phyloP scores from a whole-genome alignment of 1,140 invertebrate genomes.

The Rhyacophila brunnea region DNA sequence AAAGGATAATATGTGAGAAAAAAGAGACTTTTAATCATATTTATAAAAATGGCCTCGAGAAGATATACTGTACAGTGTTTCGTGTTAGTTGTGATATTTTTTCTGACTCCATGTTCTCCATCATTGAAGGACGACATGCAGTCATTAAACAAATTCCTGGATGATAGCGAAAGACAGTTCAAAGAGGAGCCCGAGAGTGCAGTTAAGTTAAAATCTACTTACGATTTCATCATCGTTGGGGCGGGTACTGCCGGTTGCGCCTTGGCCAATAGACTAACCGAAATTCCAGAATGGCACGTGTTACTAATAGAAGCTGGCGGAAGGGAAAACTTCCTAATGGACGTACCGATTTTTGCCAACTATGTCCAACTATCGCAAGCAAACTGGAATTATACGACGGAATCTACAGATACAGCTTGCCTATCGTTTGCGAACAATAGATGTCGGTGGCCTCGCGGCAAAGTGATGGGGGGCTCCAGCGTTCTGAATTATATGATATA shows the following conservation, averaged over 20 bases:
- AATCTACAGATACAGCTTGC: conserved; percentile 55
- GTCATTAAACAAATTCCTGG: conserved; percentile 10
- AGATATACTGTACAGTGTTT: not conserved
- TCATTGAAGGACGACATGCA: not conserved
- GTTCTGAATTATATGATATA: conserved; percentile 91
- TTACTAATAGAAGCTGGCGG: conserved; percentile 69
- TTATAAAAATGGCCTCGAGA: too few relatives aligned
- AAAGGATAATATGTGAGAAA: too few relatives aligned
- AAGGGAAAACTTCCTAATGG: conserved; percentile 62
- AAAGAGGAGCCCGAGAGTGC: conserved; percentile 43
- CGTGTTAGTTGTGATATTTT: not conserved
- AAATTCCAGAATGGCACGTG: conserved; percentile 51
- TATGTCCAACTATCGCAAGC: conserved; percentile 60
- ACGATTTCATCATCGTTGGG: conserved; percentile 67
- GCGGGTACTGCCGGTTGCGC: conserved; percentile 72
- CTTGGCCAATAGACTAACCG: conserved; percentile 62
- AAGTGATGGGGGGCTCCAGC: conserved; percentile 80
- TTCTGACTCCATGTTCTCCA: not conserved
- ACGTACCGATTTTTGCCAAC: conserved; percentile 63
- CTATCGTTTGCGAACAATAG: conserved; percentile 57
- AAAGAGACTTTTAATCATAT: too few relatives aligned
- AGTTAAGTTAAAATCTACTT: conserved; percentile 41
- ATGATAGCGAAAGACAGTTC: conserved; percentile 15
- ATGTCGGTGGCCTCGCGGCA: conserved; percentile 72
- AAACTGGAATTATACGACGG: conserved; percentile 67